phyloP scores from a whole-genome alignment of 2,113 vertebrate genomes.

The Caranx melampygus region DNA sequence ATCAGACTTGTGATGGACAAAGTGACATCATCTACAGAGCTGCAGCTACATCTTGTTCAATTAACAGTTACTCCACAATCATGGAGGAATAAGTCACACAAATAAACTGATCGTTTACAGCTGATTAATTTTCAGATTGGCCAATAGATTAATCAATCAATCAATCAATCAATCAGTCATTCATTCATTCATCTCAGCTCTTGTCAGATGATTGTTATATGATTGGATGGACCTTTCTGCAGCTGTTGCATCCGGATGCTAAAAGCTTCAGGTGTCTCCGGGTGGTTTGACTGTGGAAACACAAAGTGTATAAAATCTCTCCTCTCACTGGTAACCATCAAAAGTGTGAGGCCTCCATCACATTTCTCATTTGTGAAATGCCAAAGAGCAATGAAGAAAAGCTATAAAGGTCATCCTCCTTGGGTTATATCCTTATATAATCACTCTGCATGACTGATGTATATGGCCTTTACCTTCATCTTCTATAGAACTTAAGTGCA shows the following conservation, averaged over 20 bases:
- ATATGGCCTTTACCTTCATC: conserved; percentile 66
- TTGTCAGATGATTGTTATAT: neutral
- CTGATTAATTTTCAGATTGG: neutral
- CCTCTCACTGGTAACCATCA: conserved; percentile 54
- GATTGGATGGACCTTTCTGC: neutral
- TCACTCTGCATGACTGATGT: conserved; percentile 70
- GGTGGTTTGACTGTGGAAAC: conserved; percentile 7
- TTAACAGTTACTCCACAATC: too few species aligned
- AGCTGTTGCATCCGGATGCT: neutral
- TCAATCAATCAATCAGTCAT: neutral
- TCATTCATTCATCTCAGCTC: neutral
- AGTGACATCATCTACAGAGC: too few species aligned
- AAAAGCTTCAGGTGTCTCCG: conserved; percentile 8
- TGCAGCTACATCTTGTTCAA: too few species aligned
- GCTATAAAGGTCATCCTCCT: conserved; percentile 71
- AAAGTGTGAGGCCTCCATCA: conserved; percentile 52
- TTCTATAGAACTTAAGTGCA: conserved; percentile 30
- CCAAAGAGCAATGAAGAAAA: conserved; percentile 70
- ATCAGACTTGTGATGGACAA: too few species aligned
- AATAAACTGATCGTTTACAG: too few species aligned
- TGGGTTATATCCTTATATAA: conserved; percentile 62
- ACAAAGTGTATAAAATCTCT: conserved; percentile 15
- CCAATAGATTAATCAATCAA: neutral
- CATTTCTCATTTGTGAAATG: conserved; percentile 68
- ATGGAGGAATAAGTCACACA: too few species aligned